Base-by-base conservation (phyloP, 2,797 vertebrate genomes). In the Arremon aurantiirostris region DNA sequence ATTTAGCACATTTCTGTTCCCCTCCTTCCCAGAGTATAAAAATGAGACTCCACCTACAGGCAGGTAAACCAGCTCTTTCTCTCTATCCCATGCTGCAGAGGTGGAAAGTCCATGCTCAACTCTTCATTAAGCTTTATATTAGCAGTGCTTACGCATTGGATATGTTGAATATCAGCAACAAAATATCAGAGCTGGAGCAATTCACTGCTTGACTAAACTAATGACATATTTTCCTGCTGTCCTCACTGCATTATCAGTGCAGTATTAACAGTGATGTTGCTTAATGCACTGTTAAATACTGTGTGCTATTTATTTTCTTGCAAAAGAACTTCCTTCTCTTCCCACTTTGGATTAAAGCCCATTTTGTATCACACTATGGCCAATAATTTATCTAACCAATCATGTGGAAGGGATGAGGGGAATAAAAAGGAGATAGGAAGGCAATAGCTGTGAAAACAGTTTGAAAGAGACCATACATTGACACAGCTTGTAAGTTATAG, bases 251-350 rank as follows among this genome's bases (percentile, higher is more conserved):
- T 64, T 80, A 89, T 47, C 47, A 88, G 64, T 7, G 23, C 34
- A 77, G 46, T 50, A 60, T 72, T 63, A 89, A 88, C 34, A 70
- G 41, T 35, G 37, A 46, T 9, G 3, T 27, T 85, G 71, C 41
- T 87, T 93, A 96, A 95, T 80, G 84, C 84, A 61, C 82, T 89
- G 86, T 89, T 93, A 95, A 91, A 87, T 83, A 81, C 19, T 9
- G 27, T 6, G 4, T 60, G 57, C 72, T 92, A 82, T 85, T 93
- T 94, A 89, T 87, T 94, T 88, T 90, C 88, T 86, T 72, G 35
- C 70, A 88, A 35, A 63, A 89, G 59, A 72, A 72, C 86, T 82
- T 92, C 84, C 84, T 83, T 78, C 55, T 82, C 50, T 85, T 91
- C 64, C 79, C 26, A 1, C 87, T 85, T 80, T 75, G 69, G 82